These are phyloP conservation scores for Tholera decimalis DNA, from an alignment of 2,888 invertebrate genomes.

Conservation along the genomic window DNA sequence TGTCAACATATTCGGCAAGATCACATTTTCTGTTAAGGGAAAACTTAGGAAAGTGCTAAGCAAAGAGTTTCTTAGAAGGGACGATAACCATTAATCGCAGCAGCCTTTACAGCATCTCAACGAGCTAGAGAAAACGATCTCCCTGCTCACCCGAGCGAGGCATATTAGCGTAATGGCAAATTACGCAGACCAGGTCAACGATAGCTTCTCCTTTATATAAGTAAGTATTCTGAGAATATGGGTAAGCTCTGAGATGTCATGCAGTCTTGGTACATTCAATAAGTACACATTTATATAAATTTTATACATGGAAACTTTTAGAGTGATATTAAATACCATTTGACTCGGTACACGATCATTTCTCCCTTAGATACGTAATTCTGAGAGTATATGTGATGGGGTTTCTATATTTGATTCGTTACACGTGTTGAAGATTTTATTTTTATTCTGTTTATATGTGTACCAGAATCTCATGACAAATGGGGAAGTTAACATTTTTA, in stretches of 20 bases:
- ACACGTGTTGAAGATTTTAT: too few relatives aligned
- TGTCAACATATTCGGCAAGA: background rate
- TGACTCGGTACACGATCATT: too few relatives aligned
- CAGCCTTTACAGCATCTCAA: constrained; percentile 33
- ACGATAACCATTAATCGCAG: constrained; percentile 53
- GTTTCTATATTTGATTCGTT: too few relatives aligned
- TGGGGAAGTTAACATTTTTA: too few relatives aligned
- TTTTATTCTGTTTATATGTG: too few relatives aligned
- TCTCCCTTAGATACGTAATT: too few relatives aligned
- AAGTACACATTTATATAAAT: too few relatives aligned
- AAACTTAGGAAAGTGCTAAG: constrained; percentile 28
- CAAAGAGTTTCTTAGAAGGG: constrained; percentile 41
- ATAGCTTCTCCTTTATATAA: constrained; percentile 5
- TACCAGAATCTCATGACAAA: too few relatives aligned
- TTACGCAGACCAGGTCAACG: constrained; percentile 40
- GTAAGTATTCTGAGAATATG: constrained; percentile 12
- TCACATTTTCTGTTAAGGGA: background rate
- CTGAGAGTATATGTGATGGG: too few relatives aligned
- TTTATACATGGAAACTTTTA: too few relatives aligned
- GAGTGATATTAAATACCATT: too few relatives aligned
- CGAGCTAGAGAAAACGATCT: constrained; percentile 48
- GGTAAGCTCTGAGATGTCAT: constrained; percentile 8
- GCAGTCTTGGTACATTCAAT: constrained; percentile 19
- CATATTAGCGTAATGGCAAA: constrained; percentile 55
- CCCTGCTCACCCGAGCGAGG: constrained; percentile 40